A percentile compares a stretch with the other conserved stretches of the same genome.
Evolutionary conservation across 2,888 invertebrate species (phyloP).

Genomic region (Sialis lutaria): DNA sequence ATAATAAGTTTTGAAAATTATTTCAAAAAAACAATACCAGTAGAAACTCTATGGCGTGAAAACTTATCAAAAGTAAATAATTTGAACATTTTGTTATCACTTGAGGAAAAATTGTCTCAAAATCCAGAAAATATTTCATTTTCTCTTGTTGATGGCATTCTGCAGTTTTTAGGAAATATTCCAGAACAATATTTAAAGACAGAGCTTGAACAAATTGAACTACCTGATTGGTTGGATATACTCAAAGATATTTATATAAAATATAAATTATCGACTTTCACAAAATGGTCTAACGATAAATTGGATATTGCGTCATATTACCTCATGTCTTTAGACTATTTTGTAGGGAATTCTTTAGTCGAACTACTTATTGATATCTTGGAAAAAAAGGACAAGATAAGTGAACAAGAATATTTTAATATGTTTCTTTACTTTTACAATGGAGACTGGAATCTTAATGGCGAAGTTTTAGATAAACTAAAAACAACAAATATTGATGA

Average conservation of each 20-base stretch:
- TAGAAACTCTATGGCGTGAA: constrained; percentile 9
- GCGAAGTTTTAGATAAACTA: constrained; percentile 6
- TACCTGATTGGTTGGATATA: constrained; percentile 12
- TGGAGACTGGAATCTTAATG: constrained; percentile 8
- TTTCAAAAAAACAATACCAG: constrained; percentile 9
- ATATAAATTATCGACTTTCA: constrained; percentile 7
- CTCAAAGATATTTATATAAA: constrained; percentile 11
- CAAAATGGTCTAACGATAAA: constrained; percentile 8
- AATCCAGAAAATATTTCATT: constrained; percentile 2
- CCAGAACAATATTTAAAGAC: too few relatives aligned
- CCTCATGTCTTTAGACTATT: constrained; percentile 9
- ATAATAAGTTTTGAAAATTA: constrained; percentile 11
- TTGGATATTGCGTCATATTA: constrained; percentile 9
- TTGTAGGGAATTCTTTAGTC: constrained; percentile 4
- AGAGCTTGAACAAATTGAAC: constrained; percentile 4
- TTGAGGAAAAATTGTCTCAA: constrained; percentile 9
- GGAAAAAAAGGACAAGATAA: constrained; percentile 1
- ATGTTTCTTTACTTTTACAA: constrained; percentile 8
- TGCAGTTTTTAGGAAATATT: constrained; percentile 10
- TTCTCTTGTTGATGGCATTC: constrained; percentile 8
- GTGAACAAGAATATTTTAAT: constrained; percentile 2
- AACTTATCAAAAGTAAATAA: constrained; percentile 10
- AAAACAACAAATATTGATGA: constrained; percentile 1
- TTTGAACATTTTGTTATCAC: constrained; percentile 10
- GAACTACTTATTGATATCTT: constrained; percentile 7